Conservation (phyloP, 2,113 vertebrate species). For the Seriola dumerili region DNA sequence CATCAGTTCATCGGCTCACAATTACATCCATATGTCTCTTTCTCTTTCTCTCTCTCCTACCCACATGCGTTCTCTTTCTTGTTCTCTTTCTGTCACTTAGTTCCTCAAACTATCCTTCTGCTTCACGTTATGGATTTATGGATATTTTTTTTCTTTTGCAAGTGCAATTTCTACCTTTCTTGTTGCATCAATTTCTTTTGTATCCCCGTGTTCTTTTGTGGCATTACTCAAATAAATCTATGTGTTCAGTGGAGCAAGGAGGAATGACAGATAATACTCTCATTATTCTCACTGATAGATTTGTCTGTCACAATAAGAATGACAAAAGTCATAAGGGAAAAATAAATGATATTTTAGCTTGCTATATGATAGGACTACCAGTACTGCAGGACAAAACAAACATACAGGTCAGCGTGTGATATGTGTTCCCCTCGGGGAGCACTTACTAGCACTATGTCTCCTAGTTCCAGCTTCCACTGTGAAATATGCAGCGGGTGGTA, state of each 20-base stretch:
- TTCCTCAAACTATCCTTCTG: conserved; percentile 2
- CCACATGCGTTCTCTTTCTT: conserved; percentile 18
- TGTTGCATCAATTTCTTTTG: not conserved
- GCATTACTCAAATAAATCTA: conserved; percentile 24
- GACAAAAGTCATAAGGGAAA: conserved; percentile 34
- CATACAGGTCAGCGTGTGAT: conserved; percentile 15
- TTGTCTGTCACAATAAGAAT: conserved; percentile 37
- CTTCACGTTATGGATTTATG: conserved; percentile 11
- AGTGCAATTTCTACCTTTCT: not conserved
- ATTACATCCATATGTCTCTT: conserved; percentile 80
- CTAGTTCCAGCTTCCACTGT: conserved; percentile 43
- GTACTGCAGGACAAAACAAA: conserved; percentile 30
- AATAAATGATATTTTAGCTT: conserved; percentile 28
- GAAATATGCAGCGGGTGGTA: conserved; percentile 48
- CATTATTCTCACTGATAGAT: conserved; percentile 31
- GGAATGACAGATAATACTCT: conserved; percentile 33
- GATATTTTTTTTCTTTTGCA: not conserved
- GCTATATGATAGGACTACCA: conserved; percentile 7
- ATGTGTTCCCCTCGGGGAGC: conserved; percentile 30
- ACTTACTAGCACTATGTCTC: conserved; percentile 31
- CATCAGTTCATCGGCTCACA: conserved; percentile 74
- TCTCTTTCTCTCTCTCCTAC: conserved; percentile 7
- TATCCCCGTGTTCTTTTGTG: not conserved
- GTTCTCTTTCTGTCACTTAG: conserved; percentile 8
- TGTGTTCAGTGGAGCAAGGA: conserved; percentile 32